Conservation (phyloP, 2,113 vertebrate species). For the Ranitomeya variabilis region DNA sequence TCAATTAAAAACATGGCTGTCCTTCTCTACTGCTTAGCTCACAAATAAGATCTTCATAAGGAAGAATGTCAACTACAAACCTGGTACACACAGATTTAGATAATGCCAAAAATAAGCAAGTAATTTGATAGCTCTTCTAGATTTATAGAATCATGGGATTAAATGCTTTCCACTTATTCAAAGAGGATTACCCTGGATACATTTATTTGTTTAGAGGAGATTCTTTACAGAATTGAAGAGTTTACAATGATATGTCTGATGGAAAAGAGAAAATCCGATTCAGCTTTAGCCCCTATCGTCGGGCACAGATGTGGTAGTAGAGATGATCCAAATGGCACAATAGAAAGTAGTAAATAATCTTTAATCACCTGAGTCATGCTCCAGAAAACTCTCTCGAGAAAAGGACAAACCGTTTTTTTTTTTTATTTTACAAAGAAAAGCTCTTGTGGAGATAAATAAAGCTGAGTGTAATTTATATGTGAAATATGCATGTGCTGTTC, state of each 20-base stretch:
- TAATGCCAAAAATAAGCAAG: conserved; percentile 70
- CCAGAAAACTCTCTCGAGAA: conserved; percentile 40
- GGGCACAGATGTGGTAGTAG: conserved; percentile 66
- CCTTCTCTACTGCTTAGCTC: not conserved
- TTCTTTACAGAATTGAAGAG: conserved; percentile 72
- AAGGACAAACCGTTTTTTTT: conserved; percentile 31
- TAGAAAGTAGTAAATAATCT: conserved; percentile 55
- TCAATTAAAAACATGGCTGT: not conserved
- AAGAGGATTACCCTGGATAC: conserved; percentile 73
- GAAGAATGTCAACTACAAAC: conserved; percentile 65
- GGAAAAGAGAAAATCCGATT: conserved; percentile 71
- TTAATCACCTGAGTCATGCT: conserved; percentile 56
- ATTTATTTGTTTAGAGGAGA: conserved; percentile 73
- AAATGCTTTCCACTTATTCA: conserved; percentile 73
- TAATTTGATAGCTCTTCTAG: conserved; percentile 70
- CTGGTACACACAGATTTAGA: conserved; percentile 68
- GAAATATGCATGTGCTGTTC: not conserved
- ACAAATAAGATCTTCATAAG: conserved; percentile 33
- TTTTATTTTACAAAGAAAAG: conserved; percentile 13
- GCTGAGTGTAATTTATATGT: conserved; percentile 24
- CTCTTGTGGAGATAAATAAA: not conserved
- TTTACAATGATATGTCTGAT: conserved; percentile 66
- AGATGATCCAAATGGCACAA: conserved; percentile 58
- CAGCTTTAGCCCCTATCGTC: conserved; percentile 69
- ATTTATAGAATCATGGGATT: conserved; percentile 72